These are phyloP conservation scores for Whitmania pigra DNA, from an alignment of 1,140 invertebrate genomes.

Conservation along the genomic window DNA sequence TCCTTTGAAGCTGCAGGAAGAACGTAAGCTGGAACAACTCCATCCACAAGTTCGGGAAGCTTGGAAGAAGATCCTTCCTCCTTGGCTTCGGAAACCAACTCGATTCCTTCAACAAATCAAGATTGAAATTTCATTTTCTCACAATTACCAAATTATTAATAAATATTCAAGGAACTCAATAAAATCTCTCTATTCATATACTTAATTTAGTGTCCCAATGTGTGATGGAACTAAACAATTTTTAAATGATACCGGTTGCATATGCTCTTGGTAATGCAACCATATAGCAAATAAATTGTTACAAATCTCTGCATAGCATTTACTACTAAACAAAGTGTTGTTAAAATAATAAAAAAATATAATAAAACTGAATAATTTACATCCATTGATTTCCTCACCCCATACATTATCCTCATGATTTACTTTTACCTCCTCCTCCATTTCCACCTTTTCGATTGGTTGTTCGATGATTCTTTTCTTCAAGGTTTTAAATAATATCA, in stretches of 20 bases:
- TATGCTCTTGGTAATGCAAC: too few relatives aligned
- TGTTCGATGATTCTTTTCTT: slow-evolving; percentile 29
- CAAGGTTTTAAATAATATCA: slow-evolving; percentile 7
- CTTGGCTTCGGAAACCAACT: slow-evolving; percentile 35
- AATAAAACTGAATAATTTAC: background rate
- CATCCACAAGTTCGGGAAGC: slow-evolving; percentile 45
- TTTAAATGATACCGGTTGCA: too few relatives aligned
- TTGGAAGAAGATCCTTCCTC: slow-evolving; percentile 28
- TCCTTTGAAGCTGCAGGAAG: slow-evolving; percentile 44
- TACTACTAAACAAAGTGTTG: too few relatives aligned
- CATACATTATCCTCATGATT: slow-evolving; percentile 82
- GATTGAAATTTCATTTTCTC: too few relatives aligned
- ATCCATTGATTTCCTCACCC: slow-evolving; percentile 50
- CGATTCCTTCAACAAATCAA: slow-evolving; percentile 29
- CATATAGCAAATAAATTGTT: too few relatives aligned
- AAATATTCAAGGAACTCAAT: too few relatives aligned
- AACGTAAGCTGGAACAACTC: slow-evolving; percentile 56
- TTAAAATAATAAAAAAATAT: too few relatives aligned
- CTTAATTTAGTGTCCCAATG: too few relatives aligned
- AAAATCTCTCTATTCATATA: too few relatives aligned
- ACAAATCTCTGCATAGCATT: too few relatives aligned
- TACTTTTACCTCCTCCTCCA: slow-evolving; percentile 48
- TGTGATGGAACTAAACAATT: too few relatives aligned
- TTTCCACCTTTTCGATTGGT: slow-evolving; percentile 42
- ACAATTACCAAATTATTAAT: too few relatives aligned